A percentile compares a stretch with the other conserved stretches of the same genome.
phyloP scores from a whole-genome alignment of 2,797 vertebrate species.

The Acrossocheilus wenchowensis region DNA sequence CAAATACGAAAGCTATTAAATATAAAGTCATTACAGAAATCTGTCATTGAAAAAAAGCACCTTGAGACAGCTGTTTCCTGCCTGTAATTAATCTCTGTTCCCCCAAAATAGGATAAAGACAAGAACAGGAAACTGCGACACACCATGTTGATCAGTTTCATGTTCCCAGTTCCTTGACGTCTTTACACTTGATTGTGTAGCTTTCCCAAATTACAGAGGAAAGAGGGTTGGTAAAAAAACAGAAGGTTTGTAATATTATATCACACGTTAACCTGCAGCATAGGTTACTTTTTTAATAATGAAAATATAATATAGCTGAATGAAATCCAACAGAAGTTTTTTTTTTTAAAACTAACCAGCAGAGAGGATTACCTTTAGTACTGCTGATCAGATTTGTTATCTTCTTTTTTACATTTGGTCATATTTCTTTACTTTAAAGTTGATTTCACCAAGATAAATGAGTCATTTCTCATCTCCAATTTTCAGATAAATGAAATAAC shows the following conservation, averaged over 20 bases:
- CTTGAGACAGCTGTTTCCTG: constrained; percentile 36
- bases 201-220: background rate
- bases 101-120: constrained; percentile 36
- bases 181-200: constrained; percentile 2
- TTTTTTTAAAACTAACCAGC: background rate
- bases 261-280: background rate
- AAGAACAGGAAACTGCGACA: constrained; percentile 19
- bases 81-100: constrained; percentile 20
- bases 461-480: background rate
- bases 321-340: background rate
- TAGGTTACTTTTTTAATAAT: background rate
- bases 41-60: constrained; percentile 30
- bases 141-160: constrained; percentile 13
- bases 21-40: constrained; percentile 23
- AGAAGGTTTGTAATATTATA: background rate
- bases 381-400: background rate
- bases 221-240: background rate
- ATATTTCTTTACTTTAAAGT: background rate
- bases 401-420: background rate
- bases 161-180: background rate
- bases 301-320: background rate
- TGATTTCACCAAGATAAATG: background rate
- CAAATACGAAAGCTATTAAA: background rate
- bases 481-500: background rate
- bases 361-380: background rate